A percentile compares a stretch with the other conserved stretches of the same genome.
Evolutionary conservation across 2,797 vertebrate species (phyloP).

Genomic region (Buphagus erythrorhynchus): DNA sequence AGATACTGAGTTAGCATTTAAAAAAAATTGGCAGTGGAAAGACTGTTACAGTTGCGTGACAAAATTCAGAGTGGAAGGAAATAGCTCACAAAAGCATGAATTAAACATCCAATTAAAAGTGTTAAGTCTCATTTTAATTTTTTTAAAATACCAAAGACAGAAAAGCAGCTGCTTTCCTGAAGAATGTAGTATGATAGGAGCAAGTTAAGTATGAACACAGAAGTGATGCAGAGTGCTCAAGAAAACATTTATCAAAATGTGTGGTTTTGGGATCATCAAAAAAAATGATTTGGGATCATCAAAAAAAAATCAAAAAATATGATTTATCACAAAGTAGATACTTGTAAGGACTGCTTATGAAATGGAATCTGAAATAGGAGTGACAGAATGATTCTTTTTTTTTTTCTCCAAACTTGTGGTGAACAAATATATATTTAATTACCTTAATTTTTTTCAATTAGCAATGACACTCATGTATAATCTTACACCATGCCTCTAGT

Average conservation of each 20-base stretch:
- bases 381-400: not conserved
- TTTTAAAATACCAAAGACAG: slow-evolving; percentile 55
- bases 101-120: slow-evolving; percentile 75
- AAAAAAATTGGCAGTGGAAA: slow-evolving; percentile 3
- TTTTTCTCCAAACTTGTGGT: not conserved
- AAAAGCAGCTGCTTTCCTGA: slow-evolving; percentile 41
- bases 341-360: not conserved
- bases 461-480: not conserved
- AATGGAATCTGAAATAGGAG: not conserved
- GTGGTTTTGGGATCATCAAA: not conserved
- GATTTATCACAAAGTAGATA: not conserved
- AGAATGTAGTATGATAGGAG: not conserved
- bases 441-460: slow-evolving; percentile 11
- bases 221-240: not conserved
- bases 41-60: slow-evolving; percentile 58
- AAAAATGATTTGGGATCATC: not conserved
- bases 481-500: not conserved
- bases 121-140: slow-evolving; percentile 69
- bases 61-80: slow-evolving; percentile 69
- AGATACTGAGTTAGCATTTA: slow-evolving; percentile 46
- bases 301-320: not conserved
- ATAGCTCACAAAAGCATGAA: slow-evolving; percentile 65
- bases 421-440: not conserved
- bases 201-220: not conserved
- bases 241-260: not conserved